Conservation (phyloP, 2,113 vertebrate species). For the Pedetes capensis region DNA sequence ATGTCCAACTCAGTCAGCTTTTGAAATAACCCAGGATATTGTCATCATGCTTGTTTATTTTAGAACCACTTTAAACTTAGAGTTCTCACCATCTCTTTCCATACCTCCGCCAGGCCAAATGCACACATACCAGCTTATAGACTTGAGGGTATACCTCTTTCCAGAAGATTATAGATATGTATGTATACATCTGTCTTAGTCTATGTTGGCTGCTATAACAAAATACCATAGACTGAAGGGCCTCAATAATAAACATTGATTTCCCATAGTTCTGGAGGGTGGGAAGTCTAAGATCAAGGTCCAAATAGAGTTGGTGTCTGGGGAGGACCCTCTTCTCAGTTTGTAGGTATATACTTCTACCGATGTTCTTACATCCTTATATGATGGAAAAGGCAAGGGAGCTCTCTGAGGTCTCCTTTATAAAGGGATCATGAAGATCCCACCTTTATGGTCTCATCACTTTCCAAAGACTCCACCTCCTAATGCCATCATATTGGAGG, state of each 20-base stretch:
- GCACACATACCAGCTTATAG: not conserved
- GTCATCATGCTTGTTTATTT: not conserved
- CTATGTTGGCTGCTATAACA: not conserved
- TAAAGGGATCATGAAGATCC: not conserved
- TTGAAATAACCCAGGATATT: constrained; percentile 51
- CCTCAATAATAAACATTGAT: not conserved
- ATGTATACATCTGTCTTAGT: not conserved
- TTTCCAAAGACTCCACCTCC: too few species aligned
- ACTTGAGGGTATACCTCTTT: not conserved
- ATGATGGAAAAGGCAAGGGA: not conserved
- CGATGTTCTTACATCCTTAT: not conserved
- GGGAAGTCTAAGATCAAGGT: not conserved
- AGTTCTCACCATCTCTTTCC: not conserved
- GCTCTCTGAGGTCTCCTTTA: not conserved
- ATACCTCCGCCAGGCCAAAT: not conserved
- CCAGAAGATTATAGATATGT: not conserved
- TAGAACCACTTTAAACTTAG: not conserved
- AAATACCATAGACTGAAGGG: not conserved
- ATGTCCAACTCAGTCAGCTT: constrained; percentile 49
- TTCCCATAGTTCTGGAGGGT: not conserved
- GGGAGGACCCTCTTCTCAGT: too few species aligned
- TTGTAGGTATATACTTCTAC: not conserved
- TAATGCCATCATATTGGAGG: not conserved
- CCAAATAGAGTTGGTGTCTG: not conserved
- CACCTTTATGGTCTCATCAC: not conserved